A percentile compares a stretch with the other conserved stretches of the same genome.
Conservation (phyloP, 1,140 invertebrate species). For the Episyrphus balteatus region DNA sequence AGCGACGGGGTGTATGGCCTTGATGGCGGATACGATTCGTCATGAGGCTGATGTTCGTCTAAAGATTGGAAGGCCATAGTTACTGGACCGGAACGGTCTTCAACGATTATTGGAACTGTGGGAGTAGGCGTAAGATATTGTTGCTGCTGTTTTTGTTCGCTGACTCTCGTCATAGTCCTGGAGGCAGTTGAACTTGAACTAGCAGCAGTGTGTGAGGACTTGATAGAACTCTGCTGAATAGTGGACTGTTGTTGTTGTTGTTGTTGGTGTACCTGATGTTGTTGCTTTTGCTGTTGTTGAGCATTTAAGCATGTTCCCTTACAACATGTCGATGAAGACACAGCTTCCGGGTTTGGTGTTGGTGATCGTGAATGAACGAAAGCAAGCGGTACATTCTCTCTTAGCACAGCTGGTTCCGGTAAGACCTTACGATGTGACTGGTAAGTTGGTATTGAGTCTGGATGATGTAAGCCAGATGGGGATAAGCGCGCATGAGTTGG, state of each 20-base stretch:
- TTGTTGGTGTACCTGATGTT: constrained; percentile 5
- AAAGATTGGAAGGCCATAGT: constrained; percentile 48
- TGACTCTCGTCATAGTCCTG: background rate
- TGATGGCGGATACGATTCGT: constrained; percentile 31
- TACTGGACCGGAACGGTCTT: constrained; percentile 27
- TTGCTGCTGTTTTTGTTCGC: constrained; percentile 4
- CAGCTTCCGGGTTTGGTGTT: background rate
- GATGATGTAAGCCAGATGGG: constrained; percentile 40
- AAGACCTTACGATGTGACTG: constrained; percentile 41
- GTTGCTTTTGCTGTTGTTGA: constrained; percentile 2
- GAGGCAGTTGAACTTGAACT: constrained; percentile 8
- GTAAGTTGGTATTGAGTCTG: constrained; percentile 41
- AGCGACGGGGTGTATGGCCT: constrained; percentile 47
- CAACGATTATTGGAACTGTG: constrained; percentile 25
- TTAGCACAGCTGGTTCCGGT: constrained; percentile 18
- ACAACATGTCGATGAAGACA: background rate
- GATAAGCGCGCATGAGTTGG: background rate
- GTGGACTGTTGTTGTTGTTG: constrained; percentile 24
- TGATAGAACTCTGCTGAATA: background rate
- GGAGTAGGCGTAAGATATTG: constrained; percentile 6
- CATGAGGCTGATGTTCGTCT: constrained; percentile 39
- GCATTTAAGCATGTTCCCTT: background rate
- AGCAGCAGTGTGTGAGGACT: constrained; percentile 5
- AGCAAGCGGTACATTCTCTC: constrained; percentile 8
- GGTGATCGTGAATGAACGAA: no score